Percentiles rank a stretch among this genome's conserved stretches.
Conservation (phyloP, 64 coral and sea anemone species). For the Trachythela sp. region DNA sequence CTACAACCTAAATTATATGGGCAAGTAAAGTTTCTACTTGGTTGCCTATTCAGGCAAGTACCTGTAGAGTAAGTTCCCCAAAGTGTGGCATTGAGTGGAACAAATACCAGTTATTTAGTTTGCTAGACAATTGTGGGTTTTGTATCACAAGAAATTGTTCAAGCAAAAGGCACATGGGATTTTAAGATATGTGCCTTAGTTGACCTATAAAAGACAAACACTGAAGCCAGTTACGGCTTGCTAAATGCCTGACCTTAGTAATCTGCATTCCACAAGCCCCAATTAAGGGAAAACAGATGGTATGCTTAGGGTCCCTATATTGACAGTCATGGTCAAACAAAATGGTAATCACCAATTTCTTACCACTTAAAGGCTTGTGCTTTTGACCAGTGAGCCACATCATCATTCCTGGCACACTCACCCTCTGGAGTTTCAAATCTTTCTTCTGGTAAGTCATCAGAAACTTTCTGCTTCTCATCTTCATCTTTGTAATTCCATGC, state of each 20-base stretch:
- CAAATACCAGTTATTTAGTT: too few species aligned
- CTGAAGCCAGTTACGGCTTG: not conserved
- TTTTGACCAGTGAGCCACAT: not conserved
- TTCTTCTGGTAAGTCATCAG: not conserved
- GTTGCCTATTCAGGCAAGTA: too few species aligned
- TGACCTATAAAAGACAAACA: not conserved
- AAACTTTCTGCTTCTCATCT: not conserved
- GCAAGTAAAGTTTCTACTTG: too few species aligned
- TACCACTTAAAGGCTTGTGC: not conserved
- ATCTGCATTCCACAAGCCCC: not conserved
- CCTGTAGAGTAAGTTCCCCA: too few species aligned
- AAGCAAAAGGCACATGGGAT: too few species aligned
- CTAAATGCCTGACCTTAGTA: not conserved
- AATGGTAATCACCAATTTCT: not conserved
- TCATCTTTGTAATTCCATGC: not conserved
- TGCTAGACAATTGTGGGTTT: too few species aligned
- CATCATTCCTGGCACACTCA: not conserved
- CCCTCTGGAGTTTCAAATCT: not conserved
- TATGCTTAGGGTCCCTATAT: not conserved
- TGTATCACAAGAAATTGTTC: too few species aligned
- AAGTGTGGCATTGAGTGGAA: too few species aligned
- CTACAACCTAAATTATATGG: too few species aligned
- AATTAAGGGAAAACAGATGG: not conserved
- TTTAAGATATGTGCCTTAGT: not conserved
- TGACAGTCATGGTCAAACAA: not conserved